Evolutionary conservation across 2,797 vertebrate genomes (phyloP).

Genomic region (Tokudaia tokunoshimensis): DNA sequence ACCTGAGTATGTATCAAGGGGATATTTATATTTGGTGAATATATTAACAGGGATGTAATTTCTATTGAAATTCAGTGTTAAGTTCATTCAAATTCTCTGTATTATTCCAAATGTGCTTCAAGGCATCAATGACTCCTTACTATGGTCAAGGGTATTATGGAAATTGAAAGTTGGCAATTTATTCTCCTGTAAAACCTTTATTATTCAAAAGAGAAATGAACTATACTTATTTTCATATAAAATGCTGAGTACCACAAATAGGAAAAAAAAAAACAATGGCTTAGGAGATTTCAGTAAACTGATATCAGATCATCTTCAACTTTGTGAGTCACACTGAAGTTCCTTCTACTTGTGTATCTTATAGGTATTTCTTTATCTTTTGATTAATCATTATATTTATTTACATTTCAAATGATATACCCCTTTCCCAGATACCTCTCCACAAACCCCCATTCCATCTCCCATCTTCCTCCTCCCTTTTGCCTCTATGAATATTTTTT

Average conservation of each 20-base stretch:
- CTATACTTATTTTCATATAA: slow-evolving; percentile 39
- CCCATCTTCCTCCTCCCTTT: too few species aligned
- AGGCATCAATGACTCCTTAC: neutral
- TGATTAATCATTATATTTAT: too few species aligned
- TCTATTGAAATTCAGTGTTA: slow-evolving; percentile 65
- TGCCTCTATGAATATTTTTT: neutral
- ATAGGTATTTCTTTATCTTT: neutral
- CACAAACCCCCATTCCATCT: too few species aligned
- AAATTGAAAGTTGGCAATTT: slow-evolving; percentile 75
- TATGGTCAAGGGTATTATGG: slow-evolving; percentile 59
- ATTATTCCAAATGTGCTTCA: neutral
- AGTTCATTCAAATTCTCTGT: neutral
- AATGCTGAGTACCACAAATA: slow-evolving; percentile 62
- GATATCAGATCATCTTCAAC: slow-evolving; percentile 60
- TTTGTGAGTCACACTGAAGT: slow-evolving; percentile 67
- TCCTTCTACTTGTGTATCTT: slow-evolving; percentile 65
- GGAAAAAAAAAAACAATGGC: slow-evolving; percentile 71
- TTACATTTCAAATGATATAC: too few species aligned
- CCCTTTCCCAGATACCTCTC: too few species aligned
- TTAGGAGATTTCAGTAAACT: slow-evolving; percentile 68
- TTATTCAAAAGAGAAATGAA: slow-evolving; percentile 58
- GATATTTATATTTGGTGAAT: slow-evolving; percentile 54
- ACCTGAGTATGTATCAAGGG: neutral
- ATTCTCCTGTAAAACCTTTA: slow-evolving; percentile 56
- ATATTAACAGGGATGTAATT: slow-evolving; percentile 4